Conservation (phyloP, 2,888 invertebrate species). For the Meliscaeva auricollis region DNA sequence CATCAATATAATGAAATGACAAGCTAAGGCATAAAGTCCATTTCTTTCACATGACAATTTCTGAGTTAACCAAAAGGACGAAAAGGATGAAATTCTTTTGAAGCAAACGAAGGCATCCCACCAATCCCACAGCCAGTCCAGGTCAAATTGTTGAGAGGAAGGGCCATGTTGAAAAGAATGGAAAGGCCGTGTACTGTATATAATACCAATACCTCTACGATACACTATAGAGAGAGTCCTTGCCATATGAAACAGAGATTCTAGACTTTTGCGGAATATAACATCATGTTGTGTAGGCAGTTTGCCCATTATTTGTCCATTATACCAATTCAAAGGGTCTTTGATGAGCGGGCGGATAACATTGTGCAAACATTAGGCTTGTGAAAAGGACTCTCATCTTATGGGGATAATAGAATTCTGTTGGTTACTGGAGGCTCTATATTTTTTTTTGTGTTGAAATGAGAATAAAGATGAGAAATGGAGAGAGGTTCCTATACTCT, state of each 20-base stretch:
- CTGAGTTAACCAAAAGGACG: conserved; percentile 6
- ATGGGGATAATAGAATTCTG: conserved; percentile 65
- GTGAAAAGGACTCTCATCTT: conserved; percentile 65
- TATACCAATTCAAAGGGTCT: conserved; percentile 73
- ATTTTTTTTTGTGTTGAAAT: background rate
- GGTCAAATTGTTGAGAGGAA: conserved; percentile 28
- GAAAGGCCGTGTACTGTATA: conserved; percentile 19
- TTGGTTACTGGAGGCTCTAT: conserved; percentile 51
- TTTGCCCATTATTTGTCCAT: conserved; percentile 76
- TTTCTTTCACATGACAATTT: conserved; percentile 37
- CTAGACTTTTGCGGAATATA: conserved; percentile 59
- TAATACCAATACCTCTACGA: no score
- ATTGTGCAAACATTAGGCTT: conserved; percentile 72
- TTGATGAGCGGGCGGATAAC: conserved; percentile 65
- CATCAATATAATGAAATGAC: conserved; percentile 75
- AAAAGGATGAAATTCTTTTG: conserved; percentile 60
- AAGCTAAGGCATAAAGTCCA: conserved; percentile 60
- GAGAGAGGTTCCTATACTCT: background rate
- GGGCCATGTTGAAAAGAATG: background rate
- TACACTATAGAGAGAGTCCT: conserved; percentile 4
- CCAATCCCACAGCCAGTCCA: no score
- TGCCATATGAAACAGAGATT: conserved; percentile 14
- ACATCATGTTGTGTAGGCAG: conserved; percentile 71
- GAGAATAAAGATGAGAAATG: background rate
- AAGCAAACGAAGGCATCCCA: conserved; percentile 1